Evolutionary conservation across 2,888 invertebrate genomes (phyloP), one percentile per base, ranked within the genome.

Genomic region (Aromia moschata): DNA sequence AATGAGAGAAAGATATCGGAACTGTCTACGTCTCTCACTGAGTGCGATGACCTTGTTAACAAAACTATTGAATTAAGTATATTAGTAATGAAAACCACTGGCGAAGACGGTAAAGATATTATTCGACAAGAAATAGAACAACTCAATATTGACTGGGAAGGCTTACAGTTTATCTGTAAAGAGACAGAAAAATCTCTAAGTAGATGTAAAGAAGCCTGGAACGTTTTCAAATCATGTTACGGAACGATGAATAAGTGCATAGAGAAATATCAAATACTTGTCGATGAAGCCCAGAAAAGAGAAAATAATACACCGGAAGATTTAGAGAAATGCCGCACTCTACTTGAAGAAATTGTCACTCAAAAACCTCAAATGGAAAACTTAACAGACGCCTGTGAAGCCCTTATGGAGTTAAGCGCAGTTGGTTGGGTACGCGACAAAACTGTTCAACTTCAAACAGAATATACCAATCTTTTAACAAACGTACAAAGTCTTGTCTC

Each of bases 381-480:
- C 75, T 81, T 96, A 0, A 93, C 92, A 72, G 95, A 95, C 75
- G 86, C 90, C 70, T 95, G 94, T 75, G 95, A 95, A 80, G 84
- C 89, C 45, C 82, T 96, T 0, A 90, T 94, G 89, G 94, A 94
- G 76, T 86, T 91, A 46, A 92, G 93, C 73, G 93, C 93, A 20
- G 90, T 91, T 73, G 87, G 90, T 12, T 89, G 91, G 85, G 92
- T 94, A 0, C 86, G 95, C 15, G 94, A 95, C 74, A 91, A 92
- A 78, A 93, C 93, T 1, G 91, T 94, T 0, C 90, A 91, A 72
- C 81, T 93, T 0, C 94, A 95, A 81, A 89, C 91, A 1, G 87
- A 88, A 56, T 95, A 94, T 74, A 91, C 93, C 0, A 88, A 89
- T 65, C 79, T 94, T 10, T 78, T 94, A 18, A 91, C 92, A 0